Base-by-base conservation (phyloP, 2,888 invertebrate species). In the Sclerodermus sp. region DNA sequence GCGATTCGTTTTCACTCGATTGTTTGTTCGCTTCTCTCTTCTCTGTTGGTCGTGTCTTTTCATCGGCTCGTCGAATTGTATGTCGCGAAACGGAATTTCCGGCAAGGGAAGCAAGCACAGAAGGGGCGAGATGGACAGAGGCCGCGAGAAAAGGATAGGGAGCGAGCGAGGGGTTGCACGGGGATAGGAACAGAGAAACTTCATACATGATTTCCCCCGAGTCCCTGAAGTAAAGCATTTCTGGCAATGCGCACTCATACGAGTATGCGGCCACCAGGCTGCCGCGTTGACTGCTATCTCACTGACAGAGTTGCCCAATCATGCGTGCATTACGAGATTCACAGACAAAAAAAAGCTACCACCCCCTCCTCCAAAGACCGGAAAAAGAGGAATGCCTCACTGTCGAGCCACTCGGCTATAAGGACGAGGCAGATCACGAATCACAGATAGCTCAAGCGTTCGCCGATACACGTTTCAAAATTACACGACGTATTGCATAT, bases 161-260 rank as follows among this genome's bases (percentile, higher is more conserved):
- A 47, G 45, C 57, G 55, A 57, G 55, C 59, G 59, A 34, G 34
- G 13, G 4, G 49, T 45, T 53, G 40, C 31, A 52, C 49, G 55
- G 58, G 59, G 53, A 59, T 56, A 60, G 66, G 67, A 66, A 67
- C 62, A 61, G 66, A 66, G 67, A 66, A 73, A 71, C 70, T 74
- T 75, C 69, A 74, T 74, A 74, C 72, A 74, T 76, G 75, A 76
- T 76, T 76, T 76, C 76, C 76, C 76, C 44, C 62, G 76, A 75
- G 76, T 73, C 73, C 67, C 66, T 57, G 68, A 68, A 70, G 71
- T 71, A 66, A 75, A 71, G 71, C 69, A 73, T 73, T 76, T 73
- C 75, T 71, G 68, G 73, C 68, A 68, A 72, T 72, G 68, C 65
- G 63, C 68, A 66, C 60, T 60, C 66, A 63, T 64, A 62, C 62